A percentile compares a stretch with the other conserved stretches of the same genome.
phyloP scores from a whole-genome alignment of 2,113 vertebrate species.

The Gobio gobio region DNA sequence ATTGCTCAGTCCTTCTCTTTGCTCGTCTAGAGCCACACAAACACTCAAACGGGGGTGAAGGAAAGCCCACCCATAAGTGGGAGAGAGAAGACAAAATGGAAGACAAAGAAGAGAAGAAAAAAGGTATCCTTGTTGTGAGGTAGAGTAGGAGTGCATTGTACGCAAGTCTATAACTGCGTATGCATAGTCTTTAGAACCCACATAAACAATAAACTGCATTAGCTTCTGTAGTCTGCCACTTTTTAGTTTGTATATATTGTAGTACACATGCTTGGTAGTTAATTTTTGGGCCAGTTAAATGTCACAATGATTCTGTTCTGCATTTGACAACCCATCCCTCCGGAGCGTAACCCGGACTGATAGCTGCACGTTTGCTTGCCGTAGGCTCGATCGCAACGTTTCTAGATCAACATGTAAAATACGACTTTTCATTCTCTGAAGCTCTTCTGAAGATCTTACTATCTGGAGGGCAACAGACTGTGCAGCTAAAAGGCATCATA shows the following conservation, averaged over 20 bases:
- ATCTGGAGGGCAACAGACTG: slow-evolving; percentile 82
- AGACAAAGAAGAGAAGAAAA: slow-evolving; percentile 37
- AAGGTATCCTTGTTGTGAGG: slow-evolving; percentile 38
- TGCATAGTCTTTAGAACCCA: neutral
- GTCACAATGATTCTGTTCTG: neutral
- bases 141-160: slow-evolving; percentile 26
- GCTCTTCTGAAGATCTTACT: slow-evolving; percentile 82
- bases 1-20: slow-evolving; percentile 2
- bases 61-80: slow-evolving; percentile 61
- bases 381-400: neutral
- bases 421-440: slow-evolving; percentile 66
- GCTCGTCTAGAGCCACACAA: neutral
- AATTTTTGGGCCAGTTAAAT: neutral
- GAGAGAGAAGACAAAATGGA: slow-evolving; percentile 8
- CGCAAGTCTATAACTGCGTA: neutral
- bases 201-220: neutral
- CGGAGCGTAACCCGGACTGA: neutral
- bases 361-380: neutral
- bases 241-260: neutral
- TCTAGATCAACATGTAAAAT: neutral
- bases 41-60: slow-evolving; percentile 50
- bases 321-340: neutral
- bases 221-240: neutral
- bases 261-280: neutral
- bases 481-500: slow-evolving; percentile 81